phyloP scores from a whole-genome alignment of 2,113 vertebrate species.

The Oenanthe oenanthe region DNA sequence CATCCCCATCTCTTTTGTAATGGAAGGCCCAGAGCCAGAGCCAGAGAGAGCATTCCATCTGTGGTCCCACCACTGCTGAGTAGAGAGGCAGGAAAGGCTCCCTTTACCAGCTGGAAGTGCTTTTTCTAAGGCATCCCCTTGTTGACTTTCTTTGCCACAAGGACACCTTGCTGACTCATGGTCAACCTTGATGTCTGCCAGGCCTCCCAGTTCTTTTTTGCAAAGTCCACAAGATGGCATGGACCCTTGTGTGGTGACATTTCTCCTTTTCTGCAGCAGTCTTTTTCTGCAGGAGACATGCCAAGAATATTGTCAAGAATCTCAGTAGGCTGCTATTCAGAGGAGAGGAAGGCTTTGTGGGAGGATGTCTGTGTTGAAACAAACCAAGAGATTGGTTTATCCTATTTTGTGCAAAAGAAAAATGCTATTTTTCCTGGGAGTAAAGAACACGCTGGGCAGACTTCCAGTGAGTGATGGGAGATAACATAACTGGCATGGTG shows the following conservation, averaged over 20 bases:
- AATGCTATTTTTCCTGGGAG: neutral
- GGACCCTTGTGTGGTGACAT: neutral
- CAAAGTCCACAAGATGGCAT: neutral
- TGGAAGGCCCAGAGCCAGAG: neutral
- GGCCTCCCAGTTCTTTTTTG: neutral
- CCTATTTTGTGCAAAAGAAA: neutral
- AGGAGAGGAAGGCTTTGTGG: neutral
- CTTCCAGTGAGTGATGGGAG: neutral
- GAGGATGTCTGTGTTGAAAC: neutral
- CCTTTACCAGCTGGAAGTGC: neutral
- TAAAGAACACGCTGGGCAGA: neutral
- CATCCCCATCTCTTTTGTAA: neutral
- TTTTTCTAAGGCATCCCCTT: neutral
- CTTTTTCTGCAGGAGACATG: neutral
- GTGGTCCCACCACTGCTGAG: neutral
- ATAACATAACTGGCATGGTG: neutral
- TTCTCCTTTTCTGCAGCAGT: neutral
- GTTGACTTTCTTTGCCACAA: neutral
- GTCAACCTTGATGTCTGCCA: neutral
- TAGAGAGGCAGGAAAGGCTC: neutral
- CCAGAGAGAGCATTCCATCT: neutral
- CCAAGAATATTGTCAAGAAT: neutral
- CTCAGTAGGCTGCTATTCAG: neutral
- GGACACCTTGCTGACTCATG: fast-evolving
- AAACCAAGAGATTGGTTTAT: neutral